A percentile compares a stretch with the other conserved stretches of the same genome.
Conservation (phyloP, 2,888 invertebrate genomes). For the Acrobasis consociella region DNA sequence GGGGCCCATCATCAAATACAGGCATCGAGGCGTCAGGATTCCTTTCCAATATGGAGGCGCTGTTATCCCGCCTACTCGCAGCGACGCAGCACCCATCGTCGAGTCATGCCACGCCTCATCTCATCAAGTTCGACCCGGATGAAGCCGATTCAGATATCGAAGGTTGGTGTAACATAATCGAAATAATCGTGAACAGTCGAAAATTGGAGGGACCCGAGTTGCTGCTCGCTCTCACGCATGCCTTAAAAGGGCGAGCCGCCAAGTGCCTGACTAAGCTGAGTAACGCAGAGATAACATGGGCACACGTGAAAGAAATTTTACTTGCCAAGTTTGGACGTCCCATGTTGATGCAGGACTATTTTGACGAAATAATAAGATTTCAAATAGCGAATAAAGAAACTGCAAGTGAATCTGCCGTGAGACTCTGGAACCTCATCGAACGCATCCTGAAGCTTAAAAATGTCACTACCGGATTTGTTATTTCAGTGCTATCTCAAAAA, state of each 20-base stretch:
- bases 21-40: too few species aligned
- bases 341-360: slow-evolving; percentile 44
- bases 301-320: background rate
- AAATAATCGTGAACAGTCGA: too few species aligned
- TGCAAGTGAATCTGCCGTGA: slow-evolving; percentile 30
- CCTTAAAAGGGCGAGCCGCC: background rate
- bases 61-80: too few species aligned
- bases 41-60: too few species aligned
- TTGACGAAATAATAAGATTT: slow-evolving; percentile 28
- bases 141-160: too few species aligned
- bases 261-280: background rate
- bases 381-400: slow-evolving; percentile 13
- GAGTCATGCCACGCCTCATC: too few species aligned
- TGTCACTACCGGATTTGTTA: slow-evolving; percentile 29
- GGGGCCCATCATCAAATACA: too few species aligned
- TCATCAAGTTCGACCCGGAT: too few species aligned
- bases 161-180: too few species aligned
- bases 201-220: too few species aligned
- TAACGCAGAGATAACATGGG: background rate
- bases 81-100: too few species aligned
- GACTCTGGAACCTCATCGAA: slow-evolving; percentile 36
- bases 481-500: slow-evolving; percentile 28
- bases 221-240: background rate
- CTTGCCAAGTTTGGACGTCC: slow-evolving; percentile 4
- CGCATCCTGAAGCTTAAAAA: slow-evolving; percentile 31